These are phyloP conservation scores for Stratiomys singularior DNA, from an alignment of 2,888 invertebrate genomes.

Conservation along the genomic window DNA sequence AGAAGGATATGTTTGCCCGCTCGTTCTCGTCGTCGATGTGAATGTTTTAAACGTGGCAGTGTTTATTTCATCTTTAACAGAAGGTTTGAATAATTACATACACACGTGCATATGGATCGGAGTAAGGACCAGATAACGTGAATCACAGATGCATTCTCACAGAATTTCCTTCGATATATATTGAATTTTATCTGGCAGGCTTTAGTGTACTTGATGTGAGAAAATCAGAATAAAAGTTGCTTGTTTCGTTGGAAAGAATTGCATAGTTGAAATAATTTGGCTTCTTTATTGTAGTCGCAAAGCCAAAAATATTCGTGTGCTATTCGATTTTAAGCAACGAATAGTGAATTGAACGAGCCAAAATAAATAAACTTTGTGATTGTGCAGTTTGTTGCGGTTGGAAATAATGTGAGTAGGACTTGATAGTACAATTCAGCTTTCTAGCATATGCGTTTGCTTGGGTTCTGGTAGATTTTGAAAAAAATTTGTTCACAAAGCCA, in stretches of 20 bases:
- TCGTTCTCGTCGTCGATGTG: neutral
- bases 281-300: neutral
- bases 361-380: neutral
- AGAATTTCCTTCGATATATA: slow-evolving; percentile 12
- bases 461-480: no score
- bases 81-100: slow-evolving; percentile 5
- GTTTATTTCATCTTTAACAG: slow-evolving; percentile 36
- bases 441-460: no score
- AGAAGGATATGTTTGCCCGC: neutral
- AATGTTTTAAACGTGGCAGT: slow-evolving; percentile 21
- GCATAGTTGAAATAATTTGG: neutral
- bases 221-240: neutral
- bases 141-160: neutral
- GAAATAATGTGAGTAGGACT: no score
- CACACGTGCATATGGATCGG: slow-evolving; percentile 2
- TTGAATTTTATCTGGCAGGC: slow-evolving; percentile 18
- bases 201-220: neutral
- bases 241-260: neutral
- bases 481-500: no score
- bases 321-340: neutral
- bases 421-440: no score
- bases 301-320: neutral
- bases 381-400: no score
- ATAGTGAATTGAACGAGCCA: neutral
- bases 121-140: neutral